Evolutionary conservation across 1,140 invertebrate genomes (phyloP).

Genomic region (Proales similis): DNA sequence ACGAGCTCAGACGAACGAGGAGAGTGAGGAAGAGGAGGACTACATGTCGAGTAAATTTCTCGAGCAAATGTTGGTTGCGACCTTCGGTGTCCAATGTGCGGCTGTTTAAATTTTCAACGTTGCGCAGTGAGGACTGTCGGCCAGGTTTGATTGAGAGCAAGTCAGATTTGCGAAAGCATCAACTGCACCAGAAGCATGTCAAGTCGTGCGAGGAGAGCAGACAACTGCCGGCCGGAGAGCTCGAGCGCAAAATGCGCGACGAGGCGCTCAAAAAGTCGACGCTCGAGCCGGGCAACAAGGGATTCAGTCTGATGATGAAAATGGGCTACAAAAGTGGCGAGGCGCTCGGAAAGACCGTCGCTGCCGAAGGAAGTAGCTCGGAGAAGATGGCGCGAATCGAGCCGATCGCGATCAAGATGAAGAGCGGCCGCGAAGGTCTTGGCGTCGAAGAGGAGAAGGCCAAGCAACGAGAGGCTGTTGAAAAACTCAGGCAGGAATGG

Average conservation of each 20-base stretch:
- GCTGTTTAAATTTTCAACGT: background rate
- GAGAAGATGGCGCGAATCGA: slow-evolving; percentile 1
- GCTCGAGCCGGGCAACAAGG: slow-evolving; percentile 25
- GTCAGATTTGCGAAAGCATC: slow-evolving; percentile 1
- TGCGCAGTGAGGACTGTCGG: slow-evolving; percentile 4
- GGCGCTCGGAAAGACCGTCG: slow-evolving; percentile 8
- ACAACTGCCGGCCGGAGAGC: slow-evolving; percentile 12
- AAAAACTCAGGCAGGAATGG: slow-evolving; percentile 13
- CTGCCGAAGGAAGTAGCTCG: background rate
- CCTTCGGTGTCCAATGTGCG: background rate
- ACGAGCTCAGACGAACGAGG: background rate
- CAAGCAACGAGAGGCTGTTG: slow-evolving; percentile 14
- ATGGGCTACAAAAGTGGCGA: slow-evolving; percentile 33
- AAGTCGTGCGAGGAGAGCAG: slow-evolving; percentile 3
- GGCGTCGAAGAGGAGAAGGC: background rate
- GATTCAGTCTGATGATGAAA: slow-evolving; percentile 29
- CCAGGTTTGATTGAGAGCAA: slow-evolving; percentile 18
- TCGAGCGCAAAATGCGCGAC: slow-evolving; percentile 3
- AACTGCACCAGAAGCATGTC: slow-evolving; percentile 3
- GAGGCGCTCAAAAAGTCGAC: slow-evolving; percentile 10
- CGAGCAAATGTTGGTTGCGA: slow-evolving; percentile 17
- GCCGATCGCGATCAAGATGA: slow-evolving; percentile 20
- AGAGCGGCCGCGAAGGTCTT: slow-evolving; percentile 31
- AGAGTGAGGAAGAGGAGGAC: slow-evolving; percentile 17
- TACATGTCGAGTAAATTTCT: slow-evolving; percentile 33